Evolutionary conservation across 1,140 invertebrate species (phyloP).

Genomic region (Rhysida immarginata): DNA sequence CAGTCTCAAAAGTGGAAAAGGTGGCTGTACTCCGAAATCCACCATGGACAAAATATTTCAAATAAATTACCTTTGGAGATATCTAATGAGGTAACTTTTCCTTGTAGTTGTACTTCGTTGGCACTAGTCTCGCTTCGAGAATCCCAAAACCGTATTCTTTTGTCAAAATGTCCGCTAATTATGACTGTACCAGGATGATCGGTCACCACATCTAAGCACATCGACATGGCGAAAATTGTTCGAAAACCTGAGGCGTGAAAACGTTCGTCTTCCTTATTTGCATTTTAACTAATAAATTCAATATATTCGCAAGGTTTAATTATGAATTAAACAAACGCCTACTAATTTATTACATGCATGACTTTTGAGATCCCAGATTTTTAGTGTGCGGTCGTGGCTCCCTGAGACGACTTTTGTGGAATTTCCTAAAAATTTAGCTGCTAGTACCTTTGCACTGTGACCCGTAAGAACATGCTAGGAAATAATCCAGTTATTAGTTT

Average conservation of each 20-base stretch:
- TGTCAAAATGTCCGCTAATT: constrained; percentile 95
- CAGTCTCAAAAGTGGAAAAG: no score
- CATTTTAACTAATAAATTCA: no score
- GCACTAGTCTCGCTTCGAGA: constrained; percentile 45
- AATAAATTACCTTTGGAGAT: constrained; percentile 72
- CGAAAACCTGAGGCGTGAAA: constrained; percentile 49
- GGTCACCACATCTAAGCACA: constrained; percentile 88
- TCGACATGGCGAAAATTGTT: constrained; percentile 93
- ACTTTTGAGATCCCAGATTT: constrained; percentile 90
- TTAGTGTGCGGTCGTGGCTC: constrained; percentile 79
- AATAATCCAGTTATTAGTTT: no score
- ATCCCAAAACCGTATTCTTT: constrained; percentile 93
- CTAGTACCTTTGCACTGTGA: constrained; percentile 87
- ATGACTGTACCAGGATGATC: constrained; percentile 77
- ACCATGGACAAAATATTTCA: no score
- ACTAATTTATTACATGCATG: constrained; percentile 86
- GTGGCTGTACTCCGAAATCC: no score
- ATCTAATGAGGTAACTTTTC: constrained; percentile 88
- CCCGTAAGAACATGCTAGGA: constrained; percentile 94
- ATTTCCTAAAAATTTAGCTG: constrained; percentile 81
- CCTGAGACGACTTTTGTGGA: constrained; percentile 58
- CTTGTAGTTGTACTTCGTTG: constrained; percentile 71
- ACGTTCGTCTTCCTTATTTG: no score
- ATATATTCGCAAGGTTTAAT: constrained; percentile 6
- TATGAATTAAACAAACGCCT: no score